Evolutionary conservation across 2,888 invertebrate genomes (phyloP).

Genomic region (Eupithecia centaureata): DNA sequence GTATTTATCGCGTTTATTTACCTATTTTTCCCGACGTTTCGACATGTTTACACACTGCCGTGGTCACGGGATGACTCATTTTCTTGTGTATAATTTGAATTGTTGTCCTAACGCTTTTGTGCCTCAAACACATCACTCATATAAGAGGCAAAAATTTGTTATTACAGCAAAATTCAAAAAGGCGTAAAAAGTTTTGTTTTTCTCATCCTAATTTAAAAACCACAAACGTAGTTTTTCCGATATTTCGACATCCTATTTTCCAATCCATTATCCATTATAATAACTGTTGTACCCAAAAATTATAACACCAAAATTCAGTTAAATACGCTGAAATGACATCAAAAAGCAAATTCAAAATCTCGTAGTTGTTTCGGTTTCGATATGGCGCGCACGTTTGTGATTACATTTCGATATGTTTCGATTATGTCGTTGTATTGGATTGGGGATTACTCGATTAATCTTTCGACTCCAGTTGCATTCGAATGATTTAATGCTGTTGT

Average conservation of each 20-base stretch:
- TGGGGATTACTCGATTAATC: slow-evolving; percentile 5
- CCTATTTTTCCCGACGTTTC: no score
- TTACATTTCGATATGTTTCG: neutral
- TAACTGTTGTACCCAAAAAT: neutral
- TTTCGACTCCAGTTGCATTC: neutral
- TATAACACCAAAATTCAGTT: neutral
- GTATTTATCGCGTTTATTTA: no score
- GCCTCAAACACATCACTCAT: no score
- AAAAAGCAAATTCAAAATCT: neutral
- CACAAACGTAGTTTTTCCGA: no score
- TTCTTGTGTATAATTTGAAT: no score
- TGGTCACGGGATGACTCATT: no score
- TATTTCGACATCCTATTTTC: neutral
- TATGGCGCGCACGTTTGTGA: neutral
- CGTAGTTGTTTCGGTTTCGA: neutral
- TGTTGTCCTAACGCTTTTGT: no score
- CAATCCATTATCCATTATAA: neutral
- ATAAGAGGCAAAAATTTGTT: no score
- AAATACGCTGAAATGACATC: neutral
- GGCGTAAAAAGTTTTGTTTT: no score
- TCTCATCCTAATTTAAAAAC: no score
- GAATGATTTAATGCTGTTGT: neutral
- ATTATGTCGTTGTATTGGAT: neutral
- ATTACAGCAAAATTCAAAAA: no score
- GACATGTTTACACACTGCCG: no score